Percentiles rank a stretch among this genome's conserved stretches.
Evolutionary conservation across 2,797 vertebrate species (phyloP).

Genomic region (Pseudochirops cupreus): DNA sequence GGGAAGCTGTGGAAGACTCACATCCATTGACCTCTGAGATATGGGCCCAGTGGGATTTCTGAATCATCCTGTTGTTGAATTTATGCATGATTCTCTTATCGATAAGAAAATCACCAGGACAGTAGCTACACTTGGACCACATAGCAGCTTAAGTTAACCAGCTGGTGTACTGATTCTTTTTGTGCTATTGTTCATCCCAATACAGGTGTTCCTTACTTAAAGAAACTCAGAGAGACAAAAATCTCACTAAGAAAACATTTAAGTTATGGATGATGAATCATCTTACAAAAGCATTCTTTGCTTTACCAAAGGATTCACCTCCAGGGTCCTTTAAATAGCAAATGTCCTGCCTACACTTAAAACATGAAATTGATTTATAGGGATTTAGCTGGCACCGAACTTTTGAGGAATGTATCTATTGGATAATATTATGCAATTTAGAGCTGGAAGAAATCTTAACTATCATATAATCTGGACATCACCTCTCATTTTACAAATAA

Average conservation of each 20-base stretch:
- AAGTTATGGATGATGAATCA: neutral
- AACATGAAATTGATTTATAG: conserved; percentile 30
- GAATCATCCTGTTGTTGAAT: conserved; percentile 68
- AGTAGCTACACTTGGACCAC: conserved; percentile 59
- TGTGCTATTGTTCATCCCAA: neutral
- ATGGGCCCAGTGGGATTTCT: conserved; percentile 74
- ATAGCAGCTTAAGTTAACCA: conserved; percentile 27
- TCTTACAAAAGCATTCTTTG: neutral
- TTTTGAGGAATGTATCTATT: neutral
- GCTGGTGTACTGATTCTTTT: conserved; percentile 34
- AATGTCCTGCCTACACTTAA: conserved; percentile 17
- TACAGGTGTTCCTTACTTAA: neutral
- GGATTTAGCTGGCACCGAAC: neutral
- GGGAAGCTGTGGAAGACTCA: conserved; percentile 72
- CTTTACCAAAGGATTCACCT: conserved; percentile 10
- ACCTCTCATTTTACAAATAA: neutral
- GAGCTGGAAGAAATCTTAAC: neutral
- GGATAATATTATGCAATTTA: neutral
- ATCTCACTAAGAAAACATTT: neutral
- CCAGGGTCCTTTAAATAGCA: conserved; percentile 10
- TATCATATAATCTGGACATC: neutral
- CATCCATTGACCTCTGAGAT: conserved; percentile 75
- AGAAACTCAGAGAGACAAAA: neutral
- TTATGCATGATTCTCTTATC: conserved; percentile 71
- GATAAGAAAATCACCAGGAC: conserved; percentile 73